Conservation (phyloP, 2,888 invertebrate genomes). For the Orchesellides sinensis region DNA sequence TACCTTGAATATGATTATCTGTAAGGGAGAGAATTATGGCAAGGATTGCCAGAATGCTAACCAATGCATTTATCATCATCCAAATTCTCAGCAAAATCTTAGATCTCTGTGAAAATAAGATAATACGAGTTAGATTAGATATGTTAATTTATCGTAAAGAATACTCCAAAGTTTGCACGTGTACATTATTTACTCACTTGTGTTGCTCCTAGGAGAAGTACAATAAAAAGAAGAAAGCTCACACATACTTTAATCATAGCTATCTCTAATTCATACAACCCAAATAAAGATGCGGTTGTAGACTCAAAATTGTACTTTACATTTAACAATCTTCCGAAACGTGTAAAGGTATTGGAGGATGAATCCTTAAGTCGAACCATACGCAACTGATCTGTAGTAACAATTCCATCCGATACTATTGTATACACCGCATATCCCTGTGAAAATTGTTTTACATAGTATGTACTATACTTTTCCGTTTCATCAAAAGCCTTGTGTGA, state of each 20-base stretch:
- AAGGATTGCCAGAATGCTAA: slow-evolving; percentile 25
- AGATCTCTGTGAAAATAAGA: slow-evolving; percentile 22
- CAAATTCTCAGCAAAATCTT: slow-evolving; percentile 31
- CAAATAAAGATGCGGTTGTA: slow-evolving; percentile 29
- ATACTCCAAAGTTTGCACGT: not conserved
- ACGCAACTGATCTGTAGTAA: not conserved
- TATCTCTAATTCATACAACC: slow-evolving; percentile 43
- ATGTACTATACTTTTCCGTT: not conserved
- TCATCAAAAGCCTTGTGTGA: too few relatives aligned
- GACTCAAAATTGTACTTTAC: slow-evolving; percentile 38
- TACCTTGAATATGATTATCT: not conserved
- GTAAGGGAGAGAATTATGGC: slow-evolving; percentile 9
- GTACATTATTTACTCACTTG: slow-evolving; percentile 14
- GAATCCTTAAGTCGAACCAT: not conserved
- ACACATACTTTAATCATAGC: slow-evolving; percentile 33
- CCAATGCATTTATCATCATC: slow-evolving; percentile 18
- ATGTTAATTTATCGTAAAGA: not conserved
- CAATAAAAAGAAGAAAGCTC: slow-evolving; percentile 31
- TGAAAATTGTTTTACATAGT: not conserved
- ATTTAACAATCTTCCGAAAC: not conserved
- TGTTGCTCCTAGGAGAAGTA: slow-evolving; percentile 29
- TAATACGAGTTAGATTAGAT: not conserved
- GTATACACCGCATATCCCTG: slow-evolving; percentile 34
- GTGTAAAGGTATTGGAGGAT: not conserved
- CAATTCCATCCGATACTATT: slow-evolving; percentile 13